Evolutionary conservation across 2,888 invertebrate species (phyloP), one percentile per base, ranked within the genome.

Genomic region (Cosmorhoe ocellata): DNA sequence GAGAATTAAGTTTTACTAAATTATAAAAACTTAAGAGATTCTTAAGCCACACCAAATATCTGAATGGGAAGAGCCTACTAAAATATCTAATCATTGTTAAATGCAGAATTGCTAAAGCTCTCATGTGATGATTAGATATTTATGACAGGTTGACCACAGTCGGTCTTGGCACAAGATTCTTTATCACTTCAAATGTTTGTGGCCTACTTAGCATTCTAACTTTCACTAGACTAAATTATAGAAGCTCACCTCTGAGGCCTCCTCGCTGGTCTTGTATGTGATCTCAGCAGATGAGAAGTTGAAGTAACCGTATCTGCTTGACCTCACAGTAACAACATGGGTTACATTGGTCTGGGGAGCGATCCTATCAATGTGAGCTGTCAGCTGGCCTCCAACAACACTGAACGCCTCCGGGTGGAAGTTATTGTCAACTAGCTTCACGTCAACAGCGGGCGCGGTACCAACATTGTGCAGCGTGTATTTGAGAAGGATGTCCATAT

Each of bases 281-380:
- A 98, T 93, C 84, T 98, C 96, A 56, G 99, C 99, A 42, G 98
- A 95, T 1, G 98, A 96, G 81, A 99, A 99, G 85, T 99, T 99
- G 91, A 98, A 99, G 81, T 97, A 97, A 24, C 99, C 99, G 74
- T 93, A 96, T 72, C 94, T 94, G 69, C 94, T 94, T 3, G 99
- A 99, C 57, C 96, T 91, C 8, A 99, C 94, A 5, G 99, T 96
- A 12, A 98, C 95, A 3, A 97, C 95, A 81, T 99, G 99, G 0
- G 97, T 95, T 1, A 98, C 96, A 86, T 99, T 99, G 9, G 95
- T 95, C 70, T 96, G 95, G 3, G 99, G 98, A 10, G 97, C 94
- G 73, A 99, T 96, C 66, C 98, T 93, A 69, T 98, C 97, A 69
- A 98, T 95, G 67, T 93, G 92, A 0, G 96, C 95, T 28, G 93